Conservation (phyloP, 2,888 invertebrate genomes). For the Stegana nigrithorax region DNA sequence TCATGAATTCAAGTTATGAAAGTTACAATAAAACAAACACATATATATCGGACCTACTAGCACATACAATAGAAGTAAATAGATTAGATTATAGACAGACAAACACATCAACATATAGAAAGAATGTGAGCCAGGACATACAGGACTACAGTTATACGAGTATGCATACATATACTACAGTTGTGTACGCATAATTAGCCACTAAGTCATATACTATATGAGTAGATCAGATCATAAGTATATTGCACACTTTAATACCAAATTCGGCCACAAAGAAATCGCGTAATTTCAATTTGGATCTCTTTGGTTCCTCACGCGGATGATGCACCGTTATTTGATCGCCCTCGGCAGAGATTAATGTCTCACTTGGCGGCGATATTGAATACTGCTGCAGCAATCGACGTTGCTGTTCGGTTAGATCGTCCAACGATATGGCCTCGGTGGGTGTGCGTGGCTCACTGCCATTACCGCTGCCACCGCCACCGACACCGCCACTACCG, state of each 20-base stretch:
- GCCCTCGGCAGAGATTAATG: conserved; percentile 65
- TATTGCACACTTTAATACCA: conserved; percentile 72
- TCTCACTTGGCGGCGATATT: conserved; percentile 62
- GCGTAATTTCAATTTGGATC: conserved; percentile 84
- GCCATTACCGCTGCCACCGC: conserved; percentile 15
- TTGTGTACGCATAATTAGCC: too few relatives aligned
- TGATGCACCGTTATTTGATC: conserved; percentile 72
- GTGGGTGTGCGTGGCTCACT: conserved; percentile 10
- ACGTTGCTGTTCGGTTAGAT: conserved; percentile 63
- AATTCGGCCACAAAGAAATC: conserved; percentile 88
- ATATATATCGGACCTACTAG: too few relatives aligned
- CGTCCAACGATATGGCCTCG: conserved; percentile 39
- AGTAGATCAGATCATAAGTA: background rate
- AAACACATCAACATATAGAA: too few relatives aligned
- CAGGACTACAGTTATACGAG: too few relatives aligned
- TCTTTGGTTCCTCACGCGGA: conserved; percentile 80
- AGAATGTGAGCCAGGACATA: too few relatives aligned
- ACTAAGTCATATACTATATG: too few relatives aligned
- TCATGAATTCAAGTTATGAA: too few relatives aligned
- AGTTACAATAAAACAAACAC: too few relatives aligned
- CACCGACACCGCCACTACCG: conserved; percentile 8
- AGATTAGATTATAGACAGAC: too few relatives aligned
- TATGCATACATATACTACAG: too few relatives aligned
- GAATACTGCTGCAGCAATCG: conserved; percentile 60
- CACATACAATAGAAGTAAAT: too few relatives aligned